Conservation (phyloP, 2,797 vertebrate species). For the Gallinago solitaria region DNA sequence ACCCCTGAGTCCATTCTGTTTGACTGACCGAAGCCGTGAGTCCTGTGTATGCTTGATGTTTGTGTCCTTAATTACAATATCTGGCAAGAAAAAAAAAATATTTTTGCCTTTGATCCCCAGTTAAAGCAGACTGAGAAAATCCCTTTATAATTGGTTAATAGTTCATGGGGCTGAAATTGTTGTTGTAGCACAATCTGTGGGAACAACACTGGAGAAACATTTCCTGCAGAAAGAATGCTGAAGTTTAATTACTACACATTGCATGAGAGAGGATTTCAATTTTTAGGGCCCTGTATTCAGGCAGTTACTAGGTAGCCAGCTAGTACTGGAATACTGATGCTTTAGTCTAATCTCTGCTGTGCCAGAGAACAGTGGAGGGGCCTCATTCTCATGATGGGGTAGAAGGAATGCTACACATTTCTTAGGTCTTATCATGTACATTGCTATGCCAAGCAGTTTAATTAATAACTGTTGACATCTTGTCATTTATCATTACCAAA, state of each 20-base stretch:
- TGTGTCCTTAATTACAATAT: slow-evolving; percentile 11
- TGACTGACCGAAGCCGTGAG: neutral
- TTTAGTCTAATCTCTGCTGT: slow-evolving; percentile 52
- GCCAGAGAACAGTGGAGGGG: slow-evolving; percentile 80
- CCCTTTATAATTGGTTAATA: slow-evolving; percentile 69
- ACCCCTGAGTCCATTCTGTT: neutral
- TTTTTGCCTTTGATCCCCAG: slow-evolving; percentile 66
- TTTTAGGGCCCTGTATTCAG: slow-evolving; percentile 53
- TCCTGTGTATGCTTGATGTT: neutral
- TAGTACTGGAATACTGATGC: slow-evolving; percentile 36
- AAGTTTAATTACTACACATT: slow-evolving; percentile 84
- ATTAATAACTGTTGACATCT: slow-evolving; percentile 75
- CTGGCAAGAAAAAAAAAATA: neutral
- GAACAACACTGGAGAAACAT: slow-evolving; percentile 73
- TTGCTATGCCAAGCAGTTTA: slow-evolving; percentile 61
- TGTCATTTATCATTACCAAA: slow-evolving; percentile 75
- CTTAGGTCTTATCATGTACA: slow-evolving; percentile 35
- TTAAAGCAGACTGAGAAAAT: slow-evolving; percentile 79
- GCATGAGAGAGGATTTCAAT: slow-evolving; percentile 76
- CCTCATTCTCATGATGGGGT: slow-evolving; percentile 75
- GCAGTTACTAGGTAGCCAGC: slow-evolving; percentile 75
- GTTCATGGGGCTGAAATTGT: slow-evolving; percentile 48
- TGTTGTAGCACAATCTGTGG: slow-evolving; percentile 70
- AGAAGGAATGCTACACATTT: slow-evolving; percentile 70
- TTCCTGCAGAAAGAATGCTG: slow-evolving; percentile 81